phyloP scores from a whole-genome alignment of 2,888 invertebrate species.

The Nesidiocoris tenuis region DNA sequence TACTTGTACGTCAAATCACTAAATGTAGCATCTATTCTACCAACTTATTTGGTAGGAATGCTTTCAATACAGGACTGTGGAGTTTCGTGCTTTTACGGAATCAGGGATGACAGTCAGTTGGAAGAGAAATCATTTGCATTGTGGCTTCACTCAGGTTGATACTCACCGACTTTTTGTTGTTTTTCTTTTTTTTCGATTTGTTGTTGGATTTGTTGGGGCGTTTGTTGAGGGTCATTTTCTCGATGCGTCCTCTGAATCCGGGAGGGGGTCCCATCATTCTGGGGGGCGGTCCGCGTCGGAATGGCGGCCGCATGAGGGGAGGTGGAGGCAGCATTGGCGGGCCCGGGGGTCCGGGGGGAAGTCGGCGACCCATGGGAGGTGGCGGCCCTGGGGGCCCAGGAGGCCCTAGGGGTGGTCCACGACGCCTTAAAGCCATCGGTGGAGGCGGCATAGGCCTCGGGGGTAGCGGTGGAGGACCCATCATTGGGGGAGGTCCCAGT shows the following conservation, averaged over 20 bases:
- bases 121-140: too few species aligned
- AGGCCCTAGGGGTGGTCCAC: conserved; percentile 26
- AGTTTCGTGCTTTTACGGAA: too few species aligned
- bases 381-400: conserved; percentile 44
- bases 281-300: conserved; percentile 31
- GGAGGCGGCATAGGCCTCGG: conserved; percentile 52
- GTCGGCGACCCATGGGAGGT: conserved; percentile 18
- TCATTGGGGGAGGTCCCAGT: conserved; percentile 47
- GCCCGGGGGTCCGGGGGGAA: conserved; percentile 43
- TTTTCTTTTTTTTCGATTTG: conserved; percentile 44
- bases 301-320: conserved; percentile 32
- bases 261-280: conserved; percentile 46
- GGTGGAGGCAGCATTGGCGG: conserved; percentile 46
- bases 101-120: too few species aligned
- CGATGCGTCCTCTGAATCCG: conserved; percentile 40
- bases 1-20: too few species aligned
- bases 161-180: conserved; percentile 32
- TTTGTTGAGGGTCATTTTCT: conserved; percentile 27
- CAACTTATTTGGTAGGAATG: too few species aligned
- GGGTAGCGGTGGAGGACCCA: conserved; percentile 45
- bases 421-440: conserved; percentile 49
- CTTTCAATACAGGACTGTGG: too few species aligned
- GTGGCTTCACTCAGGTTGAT: too few species aligned
- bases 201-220: conserved; percentile 36
- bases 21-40: too few species aligned